phyloP scores from a whole-genome alignment of 1,140 invertebrate species.

The Achatina immaculata region DNA sequence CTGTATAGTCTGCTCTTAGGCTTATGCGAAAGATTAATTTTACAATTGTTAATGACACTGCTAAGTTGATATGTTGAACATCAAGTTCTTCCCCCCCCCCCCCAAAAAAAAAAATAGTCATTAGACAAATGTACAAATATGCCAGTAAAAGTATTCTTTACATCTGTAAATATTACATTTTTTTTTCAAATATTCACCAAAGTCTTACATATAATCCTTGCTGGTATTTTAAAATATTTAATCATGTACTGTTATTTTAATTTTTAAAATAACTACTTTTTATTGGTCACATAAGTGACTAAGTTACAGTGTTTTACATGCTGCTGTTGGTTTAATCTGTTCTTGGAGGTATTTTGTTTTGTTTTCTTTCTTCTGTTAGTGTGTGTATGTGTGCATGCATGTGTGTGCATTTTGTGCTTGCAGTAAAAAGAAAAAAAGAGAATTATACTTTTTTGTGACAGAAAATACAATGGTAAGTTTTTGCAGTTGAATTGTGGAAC shows the following conservation, averaged over 20 bases:
- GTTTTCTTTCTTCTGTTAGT: too few relatives aligned
- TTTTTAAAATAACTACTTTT: conserved; percentile 11
- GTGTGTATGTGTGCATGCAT: neutral
- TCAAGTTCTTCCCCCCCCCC: conserved; percentile 36
- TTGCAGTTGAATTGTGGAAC: too few relatives aligned
- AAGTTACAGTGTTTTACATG: neutral
- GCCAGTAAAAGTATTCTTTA: conserved; percentile 38
- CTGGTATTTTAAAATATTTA: conserved; percentile 10
- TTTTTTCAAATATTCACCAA: conserved; percentile 25
- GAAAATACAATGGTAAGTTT: too few relatives aligned
- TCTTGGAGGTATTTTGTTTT: too few relatives aligned
- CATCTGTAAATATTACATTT: conserved; percentile 18
- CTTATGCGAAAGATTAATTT: neutral
- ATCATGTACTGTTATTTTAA: neutral
- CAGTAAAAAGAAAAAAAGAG: neutral
- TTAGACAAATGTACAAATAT: conserved; percentile 25
- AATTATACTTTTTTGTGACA: too few relatives aligned
- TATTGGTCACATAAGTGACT: neutral
- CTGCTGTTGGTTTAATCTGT: neutral
- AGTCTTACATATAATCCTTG: conserved; percentile 10
- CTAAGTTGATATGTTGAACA: conserved; percentile 37
- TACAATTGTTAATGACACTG: conserved; percentile 27
- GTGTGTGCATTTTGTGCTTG: neutral
- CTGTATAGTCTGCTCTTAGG: too few relatives aligned
- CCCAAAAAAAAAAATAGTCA: conserved; percentile 8